Conservation (phyloP, 2,797 vertebrate genomes). For the Adrianichthys oophorus region DNA sequence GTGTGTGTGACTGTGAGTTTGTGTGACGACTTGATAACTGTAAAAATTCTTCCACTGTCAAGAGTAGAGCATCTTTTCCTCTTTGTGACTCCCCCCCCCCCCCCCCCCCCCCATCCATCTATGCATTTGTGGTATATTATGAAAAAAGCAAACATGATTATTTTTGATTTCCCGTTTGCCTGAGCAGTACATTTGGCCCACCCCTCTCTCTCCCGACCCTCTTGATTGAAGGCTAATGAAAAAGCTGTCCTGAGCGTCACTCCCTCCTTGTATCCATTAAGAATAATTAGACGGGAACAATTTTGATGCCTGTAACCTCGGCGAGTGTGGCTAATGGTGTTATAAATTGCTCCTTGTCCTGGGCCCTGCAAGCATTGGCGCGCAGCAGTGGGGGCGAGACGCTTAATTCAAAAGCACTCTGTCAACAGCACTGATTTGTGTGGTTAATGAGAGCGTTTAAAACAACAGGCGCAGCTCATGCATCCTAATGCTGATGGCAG, state of each 20-base stretch:
- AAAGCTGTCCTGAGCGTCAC: slow-evolving; percentile 98
- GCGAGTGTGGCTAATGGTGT: slow-evolving; percentile 99
- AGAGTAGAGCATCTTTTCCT: slow-evolving; percentile 40
- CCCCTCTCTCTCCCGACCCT: slow-evolving; percentile 80
- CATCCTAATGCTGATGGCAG: slow-evolving; percentile 98
- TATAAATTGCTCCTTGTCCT: slow-evolving; percentile 99
- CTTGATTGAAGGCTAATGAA: slow-evolving; percentile 99
- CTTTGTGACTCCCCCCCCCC: slow-evolving; percentile 19
- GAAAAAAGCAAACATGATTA: slow-evolving; percentile 89
- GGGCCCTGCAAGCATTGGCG: slow-evolving; percentile 84
- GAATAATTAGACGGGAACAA: slow-evolving; percentile 99
- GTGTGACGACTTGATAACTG: slow-evolving; percentile 47
- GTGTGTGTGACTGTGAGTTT: slow-evolving; percentile 32
- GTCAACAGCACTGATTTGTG: slow-evolving; percentile 99
- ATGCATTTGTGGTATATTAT: slow-evolving; percentile 69
- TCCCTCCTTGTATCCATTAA: slow-evolving; percentile 99
- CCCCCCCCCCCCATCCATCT: slow-evolving; percentile 30
- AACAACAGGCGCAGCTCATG: slow-evolving; percentile 98
- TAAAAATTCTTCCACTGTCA: slow-evolving; percentile 51
- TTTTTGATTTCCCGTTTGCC: slow-evolving; percentile 90
- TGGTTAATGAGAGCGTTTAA: slow-evolving; percentile 99
- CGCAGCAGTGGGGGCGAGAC: slow-evolving; percentile 81
- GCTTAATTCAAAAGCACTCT: slow-evolving; percentile 99
- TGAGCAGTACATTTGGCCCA: slow-evolving; percentile 92
- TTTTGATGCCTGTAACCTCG: slow-evolving; percentile 99